Evolutionary conservation across 2,797 vertebrate species (phyloP), one percentile per base, ranked within the genome.

Genomic region (Helostoma temminkii): DNA sequence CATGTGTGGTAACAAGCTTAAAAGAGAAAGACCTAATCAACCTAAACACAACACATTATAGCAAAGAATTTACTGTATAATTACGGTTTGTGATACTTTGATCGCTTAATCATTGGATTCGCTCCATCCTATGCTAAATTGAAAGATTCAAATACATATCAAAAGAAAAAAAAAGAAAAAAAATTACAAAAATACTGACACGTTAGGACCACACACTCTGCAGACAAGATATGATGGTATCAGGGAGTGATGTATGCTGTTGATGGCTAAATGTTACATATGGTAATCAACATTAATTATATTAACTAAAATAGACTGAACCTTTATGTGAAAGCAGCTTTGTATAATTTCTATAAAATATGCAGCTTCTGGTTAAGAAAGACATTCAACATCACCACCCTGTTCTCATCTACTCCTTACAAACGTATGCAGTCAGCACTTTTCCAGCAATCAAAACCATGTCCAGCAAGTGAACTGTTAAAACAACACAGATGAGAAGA

Each of bases 1-100:
- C 47, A 63, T 72, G 43, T 78, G 59, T 65, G 58, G 37, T 57
- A 71, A 80, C 67, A 78, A 30, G 56, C 28, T 39, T 61, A 55
- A 61, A 64, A 15, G 19, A 42, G 7, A 60, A 53, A 67, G 2
- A 69, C n/a, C n/a, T n/a, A 58, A 67, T 59, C 12, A 47, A 57
- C 21, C 58, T 58, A 41, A 71, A 78, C 34, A 41, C 9, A 58
- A 39, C 52, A 34, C 24, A 62, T 71, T 32, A 30, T 34, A 57
- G 22, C 14, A 24, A 69, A 46, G 2, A 46, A 36, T 25, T 3
- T 39, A 41, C 32, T 37, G 9, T 12, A 34, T 25, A 57, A 66
- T 10, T 45, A 48, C n/a, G 6, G 11, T 21, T 46, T 24, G n/a
- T 26, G 22, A 2, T 12, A 18, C 16, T 32, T 3, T n/a, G 46